A percentile compares a stretch with the other conserved stretches of the same genome.
Evolutionary conservation across 2,888 invertebrate species (phyloP).

Genomic region (Cryptus armator): DNA sequence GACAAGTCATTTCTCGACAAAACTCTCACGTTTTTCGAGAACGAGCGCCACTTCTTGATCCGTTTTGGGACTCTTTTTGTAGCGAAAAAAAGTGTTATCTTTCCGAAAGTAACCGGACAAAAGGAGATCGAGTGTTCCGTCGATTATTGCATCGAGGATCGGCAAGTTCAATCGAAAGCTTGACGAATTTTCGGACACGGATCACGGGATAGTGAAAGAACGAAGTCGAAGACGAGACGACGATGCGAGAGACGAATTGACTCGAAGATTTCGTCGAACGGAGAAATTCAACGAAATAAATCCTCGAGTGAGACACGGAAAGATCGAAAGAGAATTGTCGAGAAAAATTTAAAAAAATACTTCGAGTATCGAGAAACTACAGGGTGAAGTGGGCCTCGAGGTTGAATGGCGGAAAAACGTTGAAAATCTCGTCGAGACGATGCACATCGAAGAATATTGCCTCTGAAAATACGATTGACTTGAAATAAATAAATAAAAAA

Average conservation of each 20-base stretch:
- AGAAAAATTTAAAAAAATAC: constrained; percentile 9
- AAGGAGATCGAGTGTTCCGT: constrained; percentile 41
- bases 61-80: neutral
- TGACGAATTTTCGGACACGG: too few relatives aligned
- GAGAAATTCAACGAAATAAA: constrained; percentile 8
- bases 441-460: neutral
- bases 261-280: neutral
- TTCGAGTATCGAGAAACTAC: neutral
- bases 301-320: neutral
- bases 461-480: neutral
- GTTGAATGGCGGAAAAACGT: neutral
- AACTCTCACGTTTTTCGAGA: constrained; percentile 49
- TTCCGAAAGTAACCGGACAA: neutral
- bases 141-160: constrained; percentile 37
- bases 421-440: neutral
- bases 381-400: neutral
- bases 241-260: constrained; percentile 1
- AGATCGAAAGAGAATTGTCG: neutral
- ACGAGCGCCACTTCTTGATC: constrained; percentile 24
- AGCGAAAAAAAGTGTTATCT: constrained; percentile 46
- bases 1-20: neutral
- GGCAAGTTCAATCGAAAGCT: neutral
- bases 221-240: neutral
- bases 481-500: neutral
- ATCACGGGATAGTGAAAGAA: too few relatives aligned